Conservation (phyloP, 1,140 invertebrate genomes). For the Diorhabda carinulata region DNA sequence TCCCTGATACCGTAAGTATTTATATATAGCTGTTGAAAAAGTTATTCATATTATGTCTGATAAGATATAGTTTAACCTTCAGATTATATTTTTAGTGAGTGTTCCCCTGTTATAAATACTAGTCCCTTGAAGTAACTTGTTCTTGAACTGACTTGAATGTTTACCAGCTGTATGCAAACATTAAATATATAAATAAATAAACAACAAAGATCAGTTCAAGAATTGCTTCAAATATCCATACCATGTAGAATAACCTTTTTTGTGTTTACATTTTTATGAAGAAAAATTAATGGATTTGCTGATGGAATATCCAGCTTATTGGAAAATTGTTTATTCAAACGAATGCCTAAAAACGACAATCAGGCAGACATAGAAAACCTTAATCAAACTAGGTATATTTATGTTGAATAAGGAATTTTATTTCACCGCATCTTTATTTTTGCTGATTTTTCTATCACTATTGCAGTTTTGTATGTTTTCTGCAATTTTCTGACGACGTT, state of each 20-base stretch:
- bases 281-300: conserved; percentile 61
- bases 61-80: not conserved
- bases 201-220: too few species aligned
- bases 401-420: conserved; percentile 16
- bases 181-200: too few species aligned
- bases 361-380: conserved; percentile 26
- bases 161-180: too few species aligned
- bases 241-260: conserved; percentile 11
- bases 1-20: conserved; percentile 77
- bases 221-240: not conserved
- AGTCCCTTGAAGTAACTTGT: too few species aligned
- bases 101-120: too few species aligned
- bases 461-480: too few species aligned
- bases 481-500: too few species aligned
- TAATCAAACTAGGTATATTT: conserved; percentile 30
- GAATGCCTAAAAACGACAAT: conserved; percentile 46
- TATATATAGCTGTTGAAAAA: conserved; percentile 1
- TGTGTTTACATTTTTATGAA: conserved; percentile 20
- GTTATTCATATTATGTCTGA: not conserved
- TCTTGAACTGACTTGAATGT: too few species aligned
- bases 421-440: not conserved
- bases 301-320: conserved; percentile 65
- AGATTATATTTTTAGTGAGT: conserved; percentile 2
- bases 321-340: conserved; percentile 63
- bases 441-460: not conserved